These are phyloP conservation scores for Aramus guarauna DNA, from an alignment of 2,113 vertebrate species.

Conservation along the genomic window DNA sequence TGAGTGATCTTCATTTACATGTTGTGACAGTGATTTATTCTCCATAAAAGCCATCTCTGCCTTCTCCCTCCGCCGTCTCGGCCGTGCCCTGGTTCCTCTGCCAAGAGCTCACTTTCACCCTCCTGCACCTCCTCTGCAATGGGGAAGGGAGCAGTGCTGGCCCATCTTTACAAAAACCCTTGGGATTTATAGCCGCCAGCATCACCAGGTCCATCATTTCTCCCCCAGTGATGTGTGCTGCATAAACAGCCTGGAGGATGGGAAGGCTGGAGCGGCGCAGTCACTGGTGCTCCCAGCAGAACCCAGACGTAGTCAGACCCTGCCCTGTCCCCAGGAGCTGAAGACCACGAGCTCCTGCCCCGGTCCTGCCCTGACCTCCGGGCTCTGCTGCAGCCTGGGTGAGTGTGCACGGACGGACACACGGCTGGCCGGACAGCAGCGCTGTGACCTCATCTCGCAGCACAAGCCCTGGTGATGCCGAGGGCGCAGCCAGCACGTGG, in stretches of 20 bases:
- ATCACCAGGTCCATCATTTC: neutral
- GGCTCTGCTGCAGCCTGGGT: neutral
- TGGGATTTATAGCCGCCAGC: neutral
- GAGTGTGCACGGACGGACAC: accelerated
- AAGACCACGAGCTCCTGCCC: neutral
- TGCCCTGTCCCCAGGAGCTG: neutral
- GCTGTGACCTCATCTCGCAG: accelerated
- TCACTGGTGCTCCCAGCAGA: neutral
- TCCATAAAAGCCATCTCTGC: neutral
- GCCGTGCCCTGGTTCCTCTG: neutral
- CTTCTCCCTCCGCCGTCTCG: neutral
- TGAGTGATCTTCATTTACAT: neutral
- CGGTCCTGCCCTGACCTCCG: neutral
- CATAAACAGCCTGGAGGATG: neutral
- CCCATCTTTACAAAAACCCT: neutral
- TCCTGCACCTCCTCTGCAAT: accelerated
- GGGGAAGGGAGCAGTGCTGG: neutral
- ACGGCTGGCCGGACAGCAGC: neutral
- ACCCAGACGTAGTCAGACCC: accelerated
- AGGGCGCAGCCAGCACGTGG: neutral
- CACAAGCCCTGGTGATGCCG: neutral
- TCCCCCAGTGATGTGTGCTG: too few relatives aligned
- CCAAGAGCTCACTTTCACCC: neutral
- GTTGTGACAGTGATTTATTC: neutral
- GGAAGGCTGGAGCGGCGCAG: neutral